phyloP scores from a whole-genome alignment of 2,888 invertebrate genomes.

The Erebia aethiops region DNA sequence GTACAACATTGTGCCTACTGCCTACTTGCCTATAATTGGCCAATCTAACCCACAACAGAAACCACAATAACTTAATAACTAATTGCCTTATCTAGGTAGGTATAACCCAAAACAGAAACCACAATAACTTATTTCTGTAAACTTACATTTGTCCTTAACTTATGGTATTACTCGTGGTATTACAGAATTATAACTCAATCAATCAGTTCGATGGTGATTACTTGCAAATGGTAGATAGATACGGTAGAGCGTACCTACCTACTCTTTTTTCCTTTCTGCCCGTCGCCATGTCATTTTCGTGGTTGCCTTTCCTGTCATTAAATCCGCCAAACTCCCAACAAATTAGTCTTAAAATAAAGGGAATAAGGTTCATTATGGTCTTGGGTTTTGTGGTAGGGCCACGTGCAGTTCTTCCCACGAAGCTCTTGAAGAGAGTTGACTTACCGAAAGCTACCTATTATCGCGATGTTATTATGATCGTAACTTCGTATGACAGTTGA shows the following conservation, averaged over 20 bases:
- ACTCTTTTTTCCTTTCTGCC: not conserved
- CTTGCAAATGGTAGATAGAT: not conserved
- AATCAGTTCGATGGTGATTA: not conserved
- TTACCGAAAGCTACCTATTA: constrained; percentile 29
- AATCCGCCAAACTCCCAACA: not conserved
- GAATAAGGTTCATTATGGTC: constrained; percentile 18
- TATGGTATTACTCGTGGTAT: too few species aligned
- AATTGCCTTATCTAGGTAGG: too few species aligned
- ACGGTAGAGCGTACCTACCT: not conserved
- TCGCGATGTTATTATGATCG: constrained; percentile 20
- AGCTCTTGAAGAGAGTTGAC: constrained; percentile 27
- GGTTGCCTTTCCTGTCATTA: not conserved
- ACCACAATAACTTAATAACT: too few species aligned
- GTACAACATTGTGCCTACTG: too few species aligned
- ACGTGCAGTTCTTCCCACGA: constrained; percentile 31
- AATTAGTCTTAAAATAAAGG: not conserved
- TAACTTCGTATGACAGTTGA: constrained; percentile 10
- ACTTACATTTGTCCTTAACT: too few species aligned
- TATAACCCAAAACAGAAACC: not conserved
- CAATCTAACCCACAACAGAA: not conserved
- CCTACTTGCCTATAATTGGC: too few species aligned
- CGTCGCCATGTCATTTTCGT: constrained; percentile 5
- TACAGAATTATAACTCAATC: too few species aligned
- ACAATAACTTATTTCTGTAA: too few species aligned
- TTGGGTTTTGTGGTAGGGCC: not conserved